These are phyloP conservation scores for Tupaia tana DNA, from an alignment of 2,113 vertebrate species.

Conservation along the genomic window DNA sequence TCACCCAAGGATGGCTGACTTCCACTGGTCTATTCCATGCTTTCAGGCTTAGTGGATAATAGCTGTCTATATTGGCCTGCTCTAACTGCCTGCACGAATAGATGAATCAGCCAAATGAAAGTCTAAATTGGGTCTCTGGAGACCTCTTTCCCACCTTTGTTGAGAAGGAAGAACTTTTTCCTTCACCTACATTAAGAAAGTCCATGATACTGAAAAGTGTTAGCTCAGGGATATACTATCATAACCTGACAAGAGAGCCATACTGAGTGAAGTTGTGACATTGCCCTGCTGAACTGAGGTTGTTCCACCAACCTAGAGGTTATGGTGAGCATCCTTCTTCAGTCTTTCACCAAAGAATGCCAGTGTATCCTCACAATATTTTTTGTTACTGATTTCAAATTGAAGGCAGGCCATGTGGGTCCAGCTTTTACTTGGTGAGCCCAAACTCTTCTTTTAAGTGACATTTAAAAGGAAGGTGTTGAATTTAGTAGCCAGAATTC, in stretches of 20 bases:
- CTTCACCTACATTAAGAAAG: constrained; percentile 21
- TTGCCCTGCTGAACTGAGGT: neutral
- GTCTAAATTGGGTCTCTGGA: neutral
- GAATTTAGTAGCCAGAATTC: neutral
- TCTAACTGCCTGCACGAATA: neutral
- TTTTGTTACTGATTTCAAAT: constrained; percentile 38
- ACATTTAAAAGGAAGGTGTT: too few relatives aligned
- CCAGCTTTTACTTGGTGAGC: neutral
- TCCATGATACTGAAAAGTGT: neutral
- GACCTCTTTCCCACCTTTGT: neutral
- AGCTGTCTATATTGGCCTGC: neutral
- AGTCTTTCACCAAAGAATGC: neutral
- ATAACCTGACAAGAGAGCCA: neutral
- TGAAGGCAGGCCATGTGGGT: neutral
- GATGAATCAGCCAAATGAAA: neutral
- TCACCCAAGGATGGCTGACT: neutral
- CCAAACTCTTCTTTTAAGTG: neutral
- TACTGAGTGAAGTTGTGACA: neutral
- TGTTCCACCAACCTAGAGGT: neutral
- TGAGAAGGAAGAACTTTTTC: constrained; percentile 40
- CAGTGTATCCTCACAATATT: neutral
- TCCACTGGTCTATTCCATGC: neutral
- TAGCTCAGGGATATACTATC: neutral
- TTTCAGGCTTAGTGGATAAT: neutral
- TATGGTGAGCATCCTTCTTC: neutral